phyloP scores from a whole-genome alignment of 2,113 vertebrate genomes.

The rat (Rattus norvegicus) region DNA sequence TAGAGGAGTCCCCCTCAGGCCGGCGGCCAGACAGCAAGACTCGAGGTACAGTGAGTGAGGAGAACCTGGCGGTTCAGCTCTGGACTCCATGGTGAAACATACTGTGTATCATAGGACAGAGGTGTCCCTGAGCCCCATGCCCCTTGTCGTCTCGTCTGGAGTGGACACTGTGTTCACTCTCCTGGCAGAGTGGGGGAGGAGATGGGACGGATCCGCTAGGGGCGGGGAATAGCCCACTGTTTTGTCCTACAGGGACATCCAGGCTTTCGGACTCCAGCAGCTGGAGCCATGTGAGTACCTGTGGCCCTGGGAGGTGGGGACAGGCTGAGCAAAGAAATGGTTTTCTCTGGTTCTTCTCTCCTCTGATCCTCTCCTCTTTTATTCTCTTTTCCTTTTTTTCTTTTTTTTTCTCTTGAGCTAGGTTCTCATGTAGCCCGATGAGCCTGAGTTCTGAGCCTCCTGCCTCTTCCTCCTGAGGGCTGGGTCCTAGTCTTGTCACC shows the following conservation, averaged over 20 bases:
- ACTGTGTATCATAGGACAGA: not conserved
- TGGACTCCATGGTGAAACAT: not conserved
- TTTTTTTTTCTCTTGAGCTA: not conserved
- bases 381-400: not conserved
- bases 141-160: not conserved
- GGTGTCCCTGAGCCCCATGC: not conserved
- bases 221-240: not conserved
- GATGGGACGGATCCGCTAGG: rapidly evolving
- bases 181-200: rapidly evolving
- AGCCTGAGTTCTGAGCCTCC: too few relatives aligned
- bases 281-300: constrained; percentile 49
- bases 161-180: not conserved
- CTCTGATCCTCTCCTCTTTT: not conserved
- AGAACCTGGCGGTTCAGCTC: not conserved
- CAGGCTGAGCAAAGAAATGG: too few relatives aligned
- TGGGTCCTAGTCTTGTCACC: not conserved
- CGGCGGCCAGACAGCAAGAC: not conserved
- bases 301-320: not conserved
- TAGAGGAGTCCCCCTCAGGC: not conserved
- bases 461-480: not conserved
- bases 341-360: not conserved
- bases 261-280: not conserved
- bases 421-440: too few relatives aligned
- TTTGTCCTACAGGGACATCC: not conserved
- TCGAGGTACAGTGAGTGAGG: not conserved